phyloP scores from a whole-genome alignment of 1,140 invertebrate species.

The Agraylea sexmaculata region DNA sequence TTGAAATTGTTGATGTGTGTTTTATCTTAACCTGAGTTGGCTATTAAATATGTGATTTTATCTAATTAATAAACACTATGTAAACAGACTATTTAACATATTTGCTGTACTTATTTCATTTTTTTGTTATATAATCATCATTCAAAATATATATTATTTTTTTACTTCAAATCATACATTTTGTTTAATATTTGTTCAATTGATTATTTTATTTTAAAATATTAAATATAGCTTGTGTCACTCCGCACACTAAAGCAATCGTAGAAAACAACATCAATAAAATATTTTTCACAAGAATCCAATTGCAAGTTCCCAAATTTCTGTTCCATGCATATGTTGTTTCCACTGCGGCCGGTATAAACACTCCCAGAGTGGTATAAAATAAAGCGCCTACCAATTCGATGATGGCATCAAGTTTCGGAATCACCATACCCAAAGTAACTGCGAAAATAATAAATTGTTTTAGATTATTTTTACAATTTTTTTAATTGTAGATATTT shows the following conservation, averaged over 20 bases:
- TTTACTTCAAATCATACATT: no score
- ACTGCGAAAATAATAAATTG: constrained; percentile 42
- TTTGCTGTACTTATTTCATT: no score
- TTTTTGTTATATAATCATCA: no score
- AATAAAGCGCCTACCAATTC: constrained; percentile 80
- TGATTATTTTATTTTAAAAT: constrained; percentile 22
- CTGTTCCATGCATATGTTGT: constrained; percentile 53
- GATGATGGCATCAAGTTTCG: constrained; percentile 76
- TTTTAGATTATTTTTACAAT: neutral
- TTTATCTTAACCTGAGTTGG: no score
- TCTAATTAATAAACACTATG: no score
- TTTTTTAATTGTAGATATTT: neutral
- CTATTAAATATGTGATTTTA: no score
- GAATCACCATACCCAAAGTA: constrained; percentile 59
- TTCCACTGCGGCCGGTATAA: constrained; percentile 76
- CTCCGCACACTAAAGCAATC: constrained; percentile 50
- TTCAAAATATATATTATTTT: no score
- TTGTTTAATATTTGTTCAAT: no score
- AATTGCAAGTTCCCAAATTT: constrained; percentile 47
- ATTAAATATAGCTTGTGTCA: constrained; percentile 28
- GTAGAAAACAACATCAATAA: constrained; percentile 47
- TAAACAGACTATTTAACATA: no score
- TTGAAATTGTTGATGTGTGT: no score
- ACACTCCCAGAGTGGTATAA: constrained; percentile 70
- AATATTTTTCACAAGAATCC: constrained; percentile 56